A percentile compares a stretch with the other conserved stretches of the same genome.
Evolutionary conservation across 2,888 invertebrate genomes (phyloP).

Genomic region (Morpho deidamia): DNA sequence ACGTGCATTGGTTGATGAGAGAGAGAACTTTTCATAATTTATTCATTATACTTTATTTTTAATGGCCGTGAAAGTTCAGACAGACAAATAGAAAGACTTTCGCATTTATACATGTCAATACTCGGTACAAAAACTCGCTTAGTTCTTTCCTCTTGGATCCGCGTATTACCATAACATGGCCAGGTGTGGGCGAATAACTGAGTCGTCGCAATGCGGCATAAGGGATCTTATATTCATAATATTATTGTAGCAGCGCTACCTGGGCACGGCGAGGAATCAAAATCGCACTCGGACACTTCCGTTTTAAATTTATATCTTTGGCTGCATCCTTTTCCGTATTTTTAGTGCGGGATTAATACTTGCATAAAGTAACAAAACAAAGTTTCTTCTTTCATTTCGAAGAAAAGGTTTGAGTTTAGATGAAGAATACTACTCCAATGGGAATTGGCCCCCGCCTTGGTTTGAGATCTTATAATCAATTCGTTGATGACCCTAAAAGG

Average conservation of each 20-base stretch:
- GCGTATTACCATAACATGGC: conserved; percentile 55
- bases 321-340: not conserved
- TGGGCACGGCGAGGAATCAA: conserved; percentile 25
- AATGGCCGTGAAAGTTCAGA: too few relatives aligned
- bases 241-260: conserved; percentile 43
- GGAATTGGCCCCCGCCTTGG: too few relatives aligned
- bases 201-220: conserved; percentile 73
- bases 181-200: conserved; percentile 71
- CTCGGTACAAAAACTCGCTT: conserved; percentile 6
- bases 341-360: too few relatives aligned
- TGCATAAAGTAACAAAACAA: too few relatives aligned
- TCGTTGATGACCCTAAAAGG: too few relatives aligned
- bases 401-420: too few relatives aligned
- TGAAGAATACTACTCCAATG: too few relatives aligned
- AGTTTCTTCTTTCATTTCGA: too few relatives aligned
- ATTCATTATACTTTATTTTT: too few relatives aligned
- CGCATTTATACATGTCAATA: not conserved
- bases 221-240: conserved; percentile 67
- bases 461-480: too few relatives aligned
- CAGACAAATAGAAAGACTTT: not conserved
- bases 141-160: conserved; percentile 37
- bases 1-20: too few relatives aligned
- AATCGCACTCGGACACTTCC: conserved; percentile 17
- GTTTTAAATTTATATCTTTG: conserved; percentile 8
- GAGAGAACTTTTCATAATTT: too few relatives aligned